A percentile compares a stretch with the other conserved stretches of the same genome.
These are phyloP conservation scores for Drosophila paranaensis DNA, from an alignment of 2,888 invertebrate species.

Conservation along the genomic window DNA sequence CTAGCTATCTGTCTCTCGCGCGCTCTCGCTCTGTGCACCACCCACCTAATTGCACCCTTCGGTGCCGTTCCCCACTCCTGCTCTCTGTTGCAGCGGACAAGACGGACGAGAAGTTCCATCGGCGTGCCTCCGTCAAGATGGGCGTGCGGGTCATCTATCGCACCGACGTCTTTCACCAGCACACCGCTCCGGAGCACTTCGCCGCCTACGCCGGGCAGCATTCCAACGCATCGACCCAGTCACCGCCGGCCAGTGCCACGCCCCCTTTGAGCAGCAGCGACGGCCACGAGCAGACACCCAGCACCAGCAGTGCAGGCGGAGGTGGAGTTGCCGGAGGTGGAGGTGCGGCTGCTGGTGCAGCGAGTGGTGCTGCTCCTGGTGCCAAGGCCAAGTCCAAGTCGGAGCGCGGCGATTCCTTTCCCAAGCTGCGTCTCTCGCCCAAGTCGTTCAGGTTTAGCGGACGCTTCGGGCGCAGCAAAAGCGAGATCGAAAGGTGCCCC, in stretches of 20 bases:
- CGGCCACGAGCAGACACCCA: constrained; percentile 33
- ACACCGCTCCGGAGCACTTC: constrained; percentile 77
- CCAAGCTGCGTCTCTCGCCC: constrained; percentile 83
- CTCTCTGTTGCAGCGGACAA: constrained; percentile 89
- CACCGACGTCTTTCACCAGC: constrained; percentile 79
- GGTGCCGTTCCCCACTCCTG: constrained; percentile 7
- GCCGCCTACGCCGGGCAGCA: constrained; percentile 66
- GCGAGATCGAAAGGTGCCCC: constrained; percentile 83
- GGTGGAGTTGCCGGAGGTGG: not conserved
- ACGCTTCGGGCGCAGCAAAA: constrained; percentile 84
- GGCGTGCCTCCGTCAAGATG: constrained; percentile 93
- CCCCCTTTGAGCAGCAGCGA: constrained; percentile 44
- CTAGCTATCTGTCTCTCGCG: constrained; percentile 1
- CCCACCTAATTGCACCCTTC: constrained; percentile 24
- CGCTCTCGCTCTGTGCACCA: not conserved
- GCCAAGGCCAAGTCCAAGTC: constrained; percentile 74
- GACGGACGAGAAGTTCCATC: constrained; percentile 92
- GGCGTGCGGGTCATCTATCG: constrained; percentile 93
- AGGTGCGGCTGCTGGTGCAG: not conserved
- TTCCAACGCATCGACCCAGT: constrained; percentile 56
- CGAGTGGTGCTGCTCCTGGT: not conserved
- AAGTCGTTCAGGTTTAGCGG: constrained; percentile 84
- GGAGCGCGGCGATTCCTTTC: constrained; percentile 83
- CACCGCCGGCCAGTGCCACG: constrained; percentile 68
- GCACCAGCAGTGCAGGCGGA: constrained; percentile 6